phyloP scores from a whole-genome alignment of 1,140 invertebrate species.

The Mactra quadrangularis region DNA sequence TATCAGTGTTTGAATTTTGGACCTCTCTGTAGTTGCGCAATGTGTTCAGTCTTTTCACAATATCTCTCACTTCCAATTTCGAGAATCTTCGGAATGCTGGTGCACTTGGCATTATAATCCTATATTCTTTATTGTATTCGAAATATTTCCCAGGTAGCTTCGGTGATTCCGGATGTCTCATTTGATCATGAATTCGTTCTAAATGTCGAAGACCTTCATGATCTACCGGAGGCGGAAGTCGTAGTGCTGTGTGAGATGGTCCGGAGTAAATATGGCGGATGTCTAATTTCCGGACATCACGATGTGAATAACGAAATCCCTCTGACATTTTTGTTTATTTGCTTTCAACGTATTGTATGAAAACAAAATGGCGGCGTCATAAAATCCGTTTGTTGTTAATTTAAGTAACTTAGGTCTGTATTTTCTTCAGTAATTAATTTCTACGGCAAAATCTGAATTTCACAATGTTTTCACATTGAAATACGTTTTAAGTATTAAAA shows the following conservation, averaged over 20 bases:
- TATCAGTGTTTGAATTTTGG: too few species aligned
- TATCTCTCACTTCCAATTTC: background rate
- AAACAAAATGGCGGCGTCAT: too few species aligned
- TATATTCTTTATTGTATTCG: constrained; percentile 16
- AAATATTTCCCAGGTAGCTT: constrained; percentile 15
- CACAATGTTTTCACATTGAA: too few species aligned
- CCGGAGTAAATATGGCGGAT: constrained; percentile 35
- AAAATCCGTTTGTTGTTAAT: too few species aligned
- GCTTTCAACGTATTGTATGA: too few species aligned
- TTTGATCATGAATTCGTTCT: constrained; percentile 31
- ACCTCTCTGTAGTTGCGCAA: too few species aligned
- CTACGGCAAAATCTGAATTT: too few species aligned
- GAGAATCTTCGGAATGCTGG: constrained; percentile 18
- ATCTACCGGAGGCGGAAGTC: background rate
- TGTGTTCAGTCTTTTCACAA: constrained; percentile 1
- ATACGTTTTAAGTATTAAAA: too few species aligned
- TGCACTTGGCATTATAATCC: constrained; percentile 2
- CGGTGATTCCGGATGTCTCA: background rate
- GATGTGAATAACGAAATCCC: constrained; percentile 15
- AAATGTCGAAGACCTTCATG: constrained; percentile 1
- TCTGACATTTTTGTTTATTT: constrained; percentile 29
- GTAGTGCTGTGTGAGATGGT: background rate
- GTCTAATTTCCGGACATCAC: constrained; percentile 16
- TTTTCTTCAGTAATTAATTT: too few species aligned
- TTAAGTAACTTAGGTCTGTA: too few species aligned